Percentiles rank a stretch among this genome's conserved stretches.
These are phyloP conservation scores for Chaenodraco wilsoni DNA, from an alignment of 2,797 vertebrate genomes.

Conservation along the genomic window DNA sequence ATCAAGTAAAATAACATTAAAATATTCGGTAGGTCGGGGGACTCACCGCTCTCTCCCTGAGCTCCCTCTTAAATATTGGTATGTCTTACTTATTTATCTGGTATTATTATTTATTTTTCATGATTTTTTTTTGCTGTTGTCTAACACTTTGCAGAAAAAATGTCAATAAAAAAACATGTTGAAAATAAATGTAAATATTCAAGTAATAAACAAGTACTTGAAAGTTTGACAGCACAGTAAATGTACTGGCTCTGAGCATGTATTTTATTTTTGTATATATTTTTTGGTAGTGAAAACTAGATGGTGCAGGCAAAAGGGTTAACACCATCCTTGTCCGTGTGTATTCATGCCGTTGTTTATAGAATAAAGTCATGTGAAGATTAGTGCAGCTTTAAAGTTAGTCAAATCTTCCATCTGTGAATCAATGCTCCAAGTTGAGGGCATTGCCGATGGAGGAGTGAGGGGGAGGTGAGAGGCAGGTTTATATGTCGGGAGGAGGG, in stretches of 20 bases:
- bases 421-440: slow-evolving; percentile 4
- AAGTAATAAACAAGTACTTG: not conserved
- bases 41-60: too few relatives aligned
- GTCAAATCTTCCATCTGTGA: not conserved
- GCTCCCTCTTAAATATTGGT: too few relatives aligned
- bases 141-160: too few relatives aligned
- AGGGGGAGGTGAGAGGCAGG: slow-evolving; percentile 60
- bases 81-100: too few relatives aligned
- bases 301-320: not conserved
- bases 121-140: too few relatives aligned
- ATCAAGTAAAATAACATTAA: not conserved
- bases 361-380: not conserved
- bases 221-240: not conserved
- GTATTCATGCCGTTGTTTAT: not conserved
- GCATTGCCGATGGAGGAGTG: slow-evolving; percentile 6
- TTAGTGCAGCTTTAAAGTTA: slow-evolving; percentile 5
- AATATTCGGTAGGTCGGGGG: too few relatives aligned
- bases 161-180: too few relatives aligned
- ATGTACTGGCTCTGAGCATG: not conserved
- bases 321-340: not conserved
- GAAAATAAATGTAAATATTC: not conserved
- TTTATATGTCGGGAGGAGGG: slow-evolving; percentile 18
- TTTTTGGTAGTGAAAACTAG: too few relatives aligned
- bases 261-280: not conserved
- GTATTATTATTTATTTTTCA: too few relatives aligned